Base-by-base conservation (phyloP, 2,797 vertebrate genomes). In the Sciurus vulgaris region DNA sequence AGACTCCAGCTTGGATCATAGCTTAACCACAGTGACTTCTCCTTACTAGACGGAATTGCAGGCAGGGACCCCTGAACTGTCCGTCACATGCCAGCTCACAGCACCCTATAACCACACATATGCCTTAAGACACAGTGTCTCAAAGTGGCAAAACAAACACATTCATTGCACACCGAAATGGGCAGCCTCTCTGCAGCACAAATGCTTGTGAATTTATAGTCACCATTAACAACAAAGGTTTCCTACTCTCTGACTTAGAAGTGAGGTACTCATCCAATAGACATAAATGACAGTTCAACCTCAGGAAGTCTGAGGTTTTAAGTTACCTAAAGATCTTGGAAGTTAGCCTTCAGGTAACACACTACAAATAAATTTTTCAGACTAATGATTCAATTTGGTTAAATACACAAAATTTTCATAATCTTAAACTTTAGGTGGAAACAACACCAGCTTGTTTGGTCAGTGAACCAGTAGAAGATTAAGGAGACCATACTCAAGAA, bases 371-470 rank as follows among this genome's bases (percentile, higher is more conserved):
- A 44, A 56, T 7, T 70, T 89, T 96, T 81, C 54, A 70, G 49
- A 70, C 67, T 65, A 88, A 51, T 73, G 77, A 90, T 85, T 90
- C 28, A n/a, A 47, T 81, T 87, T 63, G 20, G 18, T 49, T n/a
- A 81, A 79, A 83, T 49, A n/a, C 35, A 76, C 70, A 30, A 6
- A 30, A 76, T 83, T 93, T 92, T 96, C 51, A 81, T 79, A 35
- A 87, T 59, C 44, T 89, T 92, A 69, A 83, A 38, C 20, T 20
- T 38, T 17, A 89, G 63, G 22, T 63, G 63, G 14, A 92, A 93
- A 33, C 73, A 81, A 72, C 10, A 3, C 6, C 30, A 47, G 44
- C 22, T 49, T 77, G 82, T 82, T 90, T 73, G 41, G 22, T 81
- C 33, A 81, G 35, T 54, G 70, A 89, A 56, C 26, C 59, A 38